Base-by-base conservation (phyloP, 2,797 vertebrate genomes). In the Tokudaia muenninki region DNA sequence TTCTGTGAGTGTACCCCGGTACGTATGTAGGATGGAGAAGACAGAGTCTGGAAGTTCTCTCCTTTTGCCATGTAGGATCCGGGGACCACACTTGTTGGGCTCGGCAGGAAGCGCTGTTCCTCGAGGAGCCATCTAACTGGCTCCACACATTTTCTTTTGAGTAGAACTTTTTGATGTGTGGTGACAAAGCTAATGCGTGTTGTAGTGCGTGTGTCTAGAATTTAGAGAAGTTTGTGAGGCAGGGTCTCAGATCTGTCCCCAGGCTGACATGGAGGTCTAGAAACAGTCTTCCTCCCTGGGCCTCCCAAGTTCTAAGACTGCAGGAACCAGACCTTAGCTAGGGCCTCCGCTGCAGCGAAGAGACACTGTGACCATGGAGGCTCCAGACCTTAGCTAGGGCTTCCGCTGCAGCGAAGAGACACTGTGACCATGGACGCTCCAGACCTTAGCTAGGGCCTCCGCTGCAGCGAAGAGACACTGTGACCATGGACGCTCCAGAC, bases 71-170 rank as follows among this genome's bases (percentile, higher is more conserved):
- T 4, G 57, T 44, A 31, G 57, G 22, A 10, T 31, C 37, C 24
- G 59, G 57, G 59, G 34, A 31, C 63, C 16, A 29, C 14, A 19
- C 59, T 63, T 31, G 57, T 41, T 4, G 29, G 57, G 1, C 75
- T 17, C 16, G 44, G 37, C n/a, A 82, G 24, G 13, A 26, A 61
- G 22, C 13, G 6, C 37, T 8, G 16, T 83, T 19, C 44, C 37
- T 29, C 31, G 37, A 10, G 41, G 1, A 37, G 24, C 14, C 8
- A 1, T 63, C 24, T 63, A 22, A 83, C 8, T 34, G 44, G 44
- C 44, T 22, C 12, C 21, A n/a, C 34, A n/a, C 16, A 52, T 89
- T 97, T 96, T 88, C 65, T 80, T 93, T 96, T 63, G 70, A 83
- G 22, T 91, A 63, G 88, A 61, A 31, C 50, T 75, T 95, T 93